phyloP scores from a whole-genome alignment of 2,797 vertebrate genomes.

The Sebastolobus altivelis region DNA sequence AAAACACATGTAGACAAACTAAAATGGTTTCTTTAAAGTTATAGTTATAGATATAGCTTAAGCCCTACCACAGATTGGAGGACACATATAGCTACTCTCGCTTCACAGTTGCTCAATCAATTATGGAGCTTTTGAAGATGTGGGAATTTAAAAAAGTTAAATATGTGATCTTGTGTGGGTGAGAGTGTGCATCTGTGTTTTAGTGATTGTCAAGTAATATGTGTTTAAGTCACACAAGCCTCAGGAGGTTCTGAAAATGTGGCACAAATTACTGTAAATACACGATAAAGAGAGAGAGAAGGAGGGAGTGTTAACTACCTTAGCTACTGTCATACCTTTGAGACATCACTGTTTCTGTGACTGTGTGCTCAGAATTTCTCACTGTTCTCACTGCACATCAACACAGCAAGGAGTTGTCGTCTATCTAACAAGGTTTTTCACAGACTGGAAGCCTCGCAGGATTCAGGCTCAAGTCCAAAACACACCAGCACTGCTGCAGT shows the following conservation, averaged over 20 bases:
- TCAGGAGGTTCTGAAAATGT: constrained; percentile 47
- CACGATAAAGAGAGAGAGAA: constrained; percentile 1
- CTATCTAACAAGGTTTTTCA: constrained; percentile 49
- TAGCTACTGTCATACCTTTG: constrained; percentile 30
- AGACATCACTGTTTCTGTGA: constrained; percentile 35
- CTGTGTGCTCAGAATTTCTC: constrained; percentile 20
- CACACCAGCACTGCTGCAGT: not conserved
- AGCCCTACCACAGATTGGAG: not conserved
- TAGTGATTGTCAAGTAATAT: constrained; percentile 7
- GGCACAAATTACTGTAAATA: constrained; percentile 52
- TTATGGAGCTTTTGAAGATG: constrained; percentile 10
- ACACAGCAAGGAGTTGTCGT: constrained; percentile 21
- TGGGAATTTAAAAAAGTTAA: constrained; percentile 39
- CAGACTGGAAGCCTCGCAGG: constrained; percentile 16
- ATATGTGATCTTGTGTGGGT: constrained; percentile 40
- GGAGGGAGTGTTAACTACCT: constrained; percentile 31
- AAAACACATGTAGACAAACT: not conserved
- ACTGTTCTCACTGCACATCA: constrained; percentile 24
- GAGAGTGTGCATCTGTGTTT: not conserved
- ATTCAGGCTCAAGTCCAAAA: constrained; percentile 7
- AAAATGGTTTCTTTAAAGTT: not conserved
- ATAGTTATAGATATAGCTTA: not conserved
- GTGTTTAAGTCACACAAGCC: constrained; percentile 35
- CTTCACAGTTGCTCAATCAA: not conserved
- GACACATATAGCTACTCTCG: not conserved